Evolutionary conservation across 2,113 vertebrate species (phyloP).

Genomic region (Grammomys surdaster): DNA sequence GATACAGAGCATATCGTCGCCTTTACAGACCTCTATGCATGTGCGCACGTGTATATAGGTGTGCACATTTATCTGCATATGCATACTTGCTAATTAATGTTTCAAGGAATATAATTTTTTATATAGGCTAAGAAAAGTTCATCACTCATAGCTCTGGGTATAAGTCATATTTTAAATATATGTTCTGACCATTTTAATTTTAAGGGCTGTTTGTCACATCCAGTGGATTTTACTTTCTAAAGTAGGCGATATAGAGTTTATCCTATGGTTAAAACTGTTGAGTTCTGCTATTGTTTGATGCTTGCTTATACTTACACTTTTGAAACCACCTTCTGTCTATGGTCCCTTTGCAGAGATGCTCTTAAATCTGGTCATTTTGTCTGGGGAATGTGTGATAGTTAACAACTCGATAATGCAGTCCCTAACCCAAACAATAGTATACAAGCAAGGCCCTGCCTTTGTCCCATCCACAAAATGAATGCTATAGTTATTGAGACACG

Average conservation of each 20-base stretch:
- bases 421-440: neutral
- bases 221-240: constrained; percentile 24
- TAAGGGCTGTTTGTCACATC: neutral
- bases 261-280: neutral
- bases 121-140: constrained; percentile 3
- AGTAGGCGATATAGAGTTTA: neutral
- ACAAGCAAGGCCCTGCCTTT: neutral
- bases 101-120: neutral
- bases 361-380: constrained; percentile 36
- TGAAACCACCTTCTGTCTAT: neutral
- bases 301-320: constrained; percentile 29
- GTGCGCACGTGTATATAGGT: neutral
- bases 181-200: constrained; percentile 46
- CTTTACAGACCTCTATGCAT: neutral
- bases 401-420: neutral
- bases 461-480: neutral
- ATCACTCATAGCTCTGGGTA: neutral
- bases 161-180: constrained; percentile 50
- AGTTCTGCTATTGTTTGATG: constrained; percentile 28
- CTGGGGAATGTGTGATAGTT: neutral
- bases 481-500: constrained; percentile 18
- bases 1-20: neutral
- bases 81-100: neutral
- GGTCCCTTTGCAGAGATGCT: constrained; percentile 19
- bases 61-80: neutral